These are phyloP conservation scores for Halocynthia roretzi DNA, from an alignment of 23 tunicate genomes.

Conservation along the genomic window DNA sequence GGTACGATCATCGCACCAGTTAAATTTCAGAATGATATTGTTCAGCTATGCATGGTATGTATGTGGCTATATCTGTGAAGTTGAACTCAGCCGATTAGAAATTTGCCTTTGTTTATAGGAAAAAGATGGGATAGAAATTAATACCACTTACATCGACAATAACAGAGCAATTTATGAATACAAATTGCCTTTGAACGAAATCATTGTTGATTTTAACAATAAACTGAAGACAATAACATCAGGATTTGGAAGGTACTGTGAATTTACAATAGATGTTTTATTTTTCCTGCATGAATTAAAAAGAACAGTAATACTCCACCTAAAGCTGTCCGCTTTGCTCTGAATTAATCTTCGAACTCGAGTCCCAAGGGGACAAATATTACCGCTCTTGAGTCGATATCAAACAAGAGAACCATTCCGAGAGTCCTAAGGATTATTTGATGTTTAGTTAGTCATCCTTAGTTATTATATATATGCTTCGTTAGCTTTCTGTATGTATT, in stretches of 20 bases:
- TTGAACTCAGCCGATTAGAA: not conserved
- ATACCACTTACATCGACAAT: conserved; percentile 29
- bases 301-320: not conserved
- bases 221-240: conserved; percentile 58
- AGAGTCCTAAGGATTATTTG: too few relatives aligned
- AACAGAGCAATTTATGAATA: conserved; percentile 28
- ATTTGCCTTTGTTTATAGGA: conserved; percentile 22
- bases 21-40: conserved; percentile 19
- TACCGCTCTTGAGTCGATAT: too few relatives aligned
- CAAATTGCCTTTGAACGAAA: conserved; percentile 46
- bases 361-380: too few relatives aligned
- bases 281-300: too few relatives aligned
- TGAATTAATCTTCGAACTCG: too few relatives aligned
- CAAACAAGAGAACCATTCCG: too few relatives aligned
- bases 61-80: too few relatives aligned
- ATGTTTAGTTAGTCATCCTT: too few relatives aligned
- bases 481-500: too few relatives aligned
- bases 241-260: conserved; percentile 65
- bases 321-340: not conserved
- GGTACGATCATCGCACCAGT: conserved; percentile 67
- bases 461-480: too few relatives aligned
- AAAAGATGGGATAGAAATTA: conserved; percentile 26
- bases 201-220: conserved; percentile 70
- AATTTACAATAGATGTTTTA: too few relatives aligned
- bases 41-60: conserved; percentile 33